Evolutionary conservation across 2,797 vertebrate species (phyloP).

Genomic region (Pampus argenteus): DNA sequence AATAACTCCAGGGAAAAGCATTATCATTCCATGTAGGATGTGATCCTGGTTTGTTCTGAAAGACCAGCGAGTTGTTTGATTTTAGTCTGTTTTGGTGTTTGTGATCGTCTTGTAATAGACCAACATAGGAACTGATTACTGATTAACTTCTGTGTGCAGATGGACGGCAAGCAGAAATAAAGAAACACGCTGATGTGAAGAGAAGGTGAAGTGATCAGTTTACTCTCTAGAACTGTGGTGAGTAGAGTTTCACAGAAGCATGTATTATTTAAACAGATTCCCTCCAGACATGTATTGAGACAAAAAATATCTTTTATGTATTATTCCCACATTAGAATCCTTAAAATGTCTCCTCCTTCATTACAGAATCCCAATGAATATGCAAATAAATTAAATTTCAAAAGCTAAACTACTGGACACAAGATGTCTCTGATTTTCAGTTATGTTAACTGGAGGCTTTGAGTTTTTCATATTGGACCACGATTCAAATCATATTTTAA

Average conservation of each 20-base stretch:
- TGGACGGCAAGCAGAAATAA: neutral
- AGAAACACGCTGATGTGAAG: too few relatives aligned
- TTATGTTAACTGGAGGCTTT: too few relatives aligned
- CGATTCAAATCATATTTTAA: too few relatives aligned
- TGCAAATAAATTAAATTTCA: neutral
- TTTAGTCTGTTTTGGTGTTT: neutral
- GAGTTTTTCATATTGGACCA: too few relatives aligned
- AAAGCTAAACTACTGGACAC: too few relatives aligned
- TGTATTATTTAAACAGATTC: too few relatives aligned
- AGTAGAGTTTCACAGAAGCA: too few relatives aligned
- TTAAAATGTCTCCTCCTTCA: neutral
- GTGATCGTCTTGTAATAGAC: neutral
- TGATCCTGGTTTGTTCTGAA: neutral
- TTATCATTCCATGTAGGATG: neutral
- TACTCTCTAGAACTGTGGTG: neutral
- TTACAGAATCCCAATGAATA: neutral
- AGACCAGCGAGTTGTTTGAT: neutral
- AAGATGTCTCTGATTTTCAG: too few relatives aligned
- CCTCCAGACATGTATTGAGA: too few relatives aligned
- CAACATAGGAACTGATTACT: neutral
- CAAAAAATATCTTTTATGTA: neutral
- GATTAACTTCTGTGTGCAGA: neutral
- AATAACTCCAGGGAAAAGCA: constrained; percentile 7
- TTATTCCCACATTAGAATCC: neutral
- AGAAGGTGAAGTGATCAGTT: neutral